A percentile compares a stretch with the other conserved stretches of the same genome.
Conservation (phyloP, 2,797 vertebrate genomes). For the Carapus acus region DNA sequence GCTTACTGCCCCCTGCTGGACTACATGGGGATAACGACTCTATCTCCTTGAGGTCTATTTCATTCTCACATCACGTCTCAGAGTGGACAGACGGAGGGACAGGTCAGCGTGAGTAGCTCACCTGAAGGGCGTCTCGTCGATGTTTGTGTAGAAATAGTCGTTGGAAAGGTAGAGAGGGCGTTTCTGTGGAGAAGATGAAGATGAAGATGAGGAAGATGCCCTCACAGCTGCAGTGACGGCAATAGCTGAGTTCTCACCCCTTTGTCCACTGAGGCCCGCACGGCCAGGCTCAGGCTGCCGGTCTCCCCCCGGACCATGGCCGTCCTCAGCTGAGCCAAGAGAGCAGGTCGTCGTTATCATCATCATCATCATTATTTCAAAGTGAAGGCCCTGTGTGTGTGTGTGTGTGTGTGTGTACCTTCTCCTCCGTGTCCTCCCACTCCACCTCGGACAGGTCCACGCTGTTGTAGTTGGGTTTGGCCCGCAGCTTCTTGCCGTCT, state of each 20-base stretch:
- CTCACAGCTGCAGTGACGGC: no score
- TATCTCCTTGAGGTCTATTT: no score
- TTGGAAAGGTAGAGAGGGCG: conserved; percentile 85
- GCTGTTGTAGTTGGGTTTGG: conserved; percentile 95
- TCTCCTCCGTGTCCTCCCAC: conserved; percentile 87
- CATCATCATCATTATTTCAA: no score
- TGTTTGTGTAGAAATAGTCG: conserved; percentile 91
- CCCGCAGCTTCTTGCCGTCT: conserved; percentile 88
- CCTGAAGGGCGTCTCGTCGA: conserved; percentile 93
- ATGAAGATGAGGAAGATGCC: not conserved
- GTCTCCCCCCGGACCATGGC: conserved; percentile 93
- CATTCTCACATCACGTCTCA: no score
- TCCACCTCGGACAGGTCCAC: conserved; percentile 94
- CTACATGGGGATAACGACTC: no score
- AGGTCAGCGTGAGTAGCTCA: no score
- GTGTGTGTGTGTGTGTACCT: conserved; percentile 64
- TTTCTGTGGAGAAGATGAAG: conserved; percentile 77
- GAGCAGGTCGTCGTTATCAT: no score
- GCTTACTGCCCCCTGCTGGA: no score
- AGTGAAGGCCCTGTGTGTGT: no score
- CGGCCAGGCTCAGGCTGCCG: conserved; percentile 76
- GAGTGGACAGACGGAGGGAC: no score
- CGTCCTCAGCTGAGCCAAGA: conserved; percentile 89
- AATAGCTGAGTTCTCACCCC: conserved; percentile 77
- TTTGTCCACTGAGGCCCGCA: conserved; percentile 85